Evolutionary conservation across 2,888 invertebrate genomes (phyloP).

Genomic region (Agrotis clavis): DNA sequence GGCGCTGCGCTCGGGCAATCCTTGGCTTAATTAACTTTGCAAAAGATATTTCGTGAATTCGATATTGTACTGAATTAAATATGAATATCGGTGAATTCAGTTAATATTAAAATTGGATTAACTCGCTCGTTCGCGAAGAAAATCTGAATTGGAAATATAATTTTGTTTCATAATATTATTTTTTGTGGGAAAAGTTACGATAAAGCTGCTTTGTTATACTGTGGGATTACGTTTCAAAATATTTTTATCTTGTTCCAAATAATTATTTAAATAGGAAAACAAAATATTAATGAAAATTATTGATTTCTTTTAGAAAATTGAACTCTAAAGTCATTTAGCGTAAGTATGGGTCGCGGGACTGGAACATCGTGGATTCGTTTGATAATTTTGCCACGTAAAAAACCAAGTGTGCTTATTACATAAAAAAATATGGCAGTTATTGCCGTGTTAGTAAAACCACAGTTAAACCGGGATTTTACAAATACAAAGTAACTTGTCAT

Average conservation of each 20-base stretch:
- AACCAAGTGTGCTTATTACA: no score
- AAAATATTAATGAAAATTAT: no score
- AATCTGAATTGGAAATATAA: slow-evolving; percentile 7
- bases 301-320: no score
- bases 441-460: neutral
- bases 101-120: slow-evolving; percentile 19
- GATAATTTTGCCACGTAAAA: no score
- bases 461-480: neutral
- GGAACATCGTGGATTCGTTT: no score
- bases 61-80: slow-evolving; percentile 12
- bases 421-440: no score
- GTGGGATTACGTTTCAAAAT: neutral
- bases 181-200: neutral
- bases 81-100: slow-evolving; percentile 7
- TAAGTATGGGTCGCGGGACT: no score
- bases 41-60: slow-evolving; percentile 25
- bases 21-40: slow-evolving; percentile 47
- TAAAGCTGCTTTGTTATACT: neutral
- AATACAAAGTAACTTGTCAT: slow-evolving; percentile 13
- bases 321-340: no score
- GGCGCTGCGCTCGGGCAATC: neutral
- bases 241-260: no score
- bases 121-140: neutral
- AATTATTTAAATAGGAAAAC: neutral
- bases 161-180: slow-evolving; percentile 1